These are phyloP conservation scores for Belgica antarctica DNA, from an alignment of 2,888 invertebrate species.

Conservation along the genomic window DNA sequence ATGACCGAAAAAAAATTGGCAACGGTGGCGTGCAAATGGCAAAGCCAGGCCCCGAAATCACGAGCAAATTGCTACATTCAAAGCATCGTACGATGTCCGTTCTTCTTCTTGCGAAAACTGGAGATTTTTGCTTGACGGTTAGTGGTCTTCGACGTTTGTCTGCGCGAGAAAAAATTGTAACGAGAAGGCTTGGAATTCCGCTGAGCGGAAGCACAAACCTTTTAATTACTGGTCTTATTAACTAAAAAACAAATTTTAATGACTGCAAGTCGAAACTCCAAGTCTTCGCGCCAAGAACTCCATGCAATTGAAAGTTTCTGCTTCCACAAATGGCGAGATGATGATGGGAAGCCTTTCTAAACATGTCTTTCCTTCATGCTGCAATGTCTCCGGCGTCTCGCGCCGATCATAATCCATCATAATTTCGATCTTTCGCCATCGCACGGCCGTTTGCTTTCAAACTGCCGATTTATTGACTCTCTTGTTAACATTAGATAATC, in stretches of 20 bases:
- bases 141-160: background rate
- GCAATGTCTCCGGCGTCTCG: background rate
- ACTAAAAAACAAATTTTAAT: too few relatives aligned
- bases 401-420: background rate
- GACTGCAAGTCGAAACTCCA: too few relatives aligned
- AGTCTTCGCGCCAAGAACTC: background rate
- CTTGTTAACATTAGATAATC: conserved; percentile 22
- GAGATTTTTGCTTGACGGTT: background rate
- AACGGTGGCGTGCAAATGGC: background rate
- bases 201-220: too few relatives aligned
- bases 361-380: background rate
- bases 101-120: conserved; percentile 5
- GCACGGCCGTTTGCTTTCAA: too few relatives aligned
- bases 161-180: too few relatives aligned
- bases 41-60: conserved; percentile 9
- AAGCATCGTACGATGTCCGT: background rate
- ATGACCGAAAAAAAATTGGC: background rate
- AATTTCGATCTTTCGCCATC: background rate
- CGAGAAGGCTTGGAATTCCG: too few relatives aligned
- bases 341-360: background rate
- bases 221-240: too few relatives aligned
- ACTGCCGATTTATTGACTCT: conserved; percentile 1
- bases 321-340: background rate
- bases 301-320: background rate
- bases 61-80: background rate